Evolutionary conservation across 53 echinoderm and acorn worm genomes (phyloP).

Genomic region (Luidia sarsii): DNA sequence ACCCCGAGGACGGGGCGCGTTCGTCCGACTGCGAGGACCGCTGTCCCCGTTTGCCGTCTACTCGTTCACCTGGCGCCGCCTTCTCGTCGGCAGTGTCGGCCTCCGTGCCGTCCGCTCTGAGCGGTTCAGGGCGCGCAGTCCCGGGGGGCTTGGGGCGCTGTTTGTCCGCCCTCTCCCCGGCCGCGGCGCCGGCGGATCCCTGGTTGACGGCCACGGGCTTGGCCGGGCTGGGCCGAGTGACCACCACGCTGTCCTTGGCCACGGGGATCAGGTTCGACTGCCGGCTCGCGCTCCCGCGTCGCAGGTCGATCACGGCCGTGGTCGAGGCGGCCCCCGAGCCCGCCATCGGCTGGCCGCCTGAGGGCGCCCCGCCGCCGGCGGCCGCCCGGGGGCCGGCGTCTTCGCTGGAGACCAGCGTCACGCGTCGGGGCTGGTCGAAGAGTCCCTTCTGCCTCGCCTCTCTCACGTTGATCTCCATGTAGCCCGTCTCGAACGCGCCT

Average conservation of each 20-base stretch:
- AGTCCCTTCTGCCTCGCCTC: constrained; percentile 32
- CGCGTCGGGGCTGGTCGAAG: constrained; percentile 33
- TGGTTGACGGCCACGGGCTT: constrained; percentile 8
- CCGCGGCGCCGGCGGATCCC: no score
- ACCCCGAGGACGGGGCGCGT: no score
- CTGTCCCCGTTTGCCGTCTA: no score
- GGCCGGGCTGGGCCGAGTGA: not conserved
- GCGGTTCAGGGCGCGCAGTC: not conserved
- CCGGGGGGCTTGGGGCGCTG: not conserved
- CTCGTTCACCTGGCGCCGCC: no score
- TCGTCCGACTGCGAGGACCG: no score
- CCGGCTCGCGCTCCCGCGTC: not conserved
- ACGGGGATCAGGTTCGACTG: constrained; percentile 17
- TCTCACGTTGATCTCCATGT: constrained; percentile 39
- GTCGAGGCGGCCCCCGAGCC: constrained; percentile 7
- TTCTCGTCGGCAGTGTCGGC: no score
- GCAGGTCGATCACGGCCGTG: not conserved
- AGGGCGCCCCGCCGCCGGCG: not conserved
- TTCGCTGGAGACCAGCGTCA: constrained; percentile 22
- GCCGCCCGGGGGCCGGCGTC: constrained; percentile 3
- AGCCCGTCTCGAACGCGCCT: constrained; percentile 24
- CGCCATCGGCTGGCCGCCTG: constrained; percentile 1
- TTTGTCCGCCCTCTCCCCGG: not conserved
- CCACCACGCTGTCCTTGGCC: not conserved
- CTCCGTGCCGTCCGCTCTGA: no score